Evolutionary conservation across 2,797 vertebrate species (phyloP), one percentile per base, ranked within the genome.

Genomic region (Antennarius maculatus): DNA sequence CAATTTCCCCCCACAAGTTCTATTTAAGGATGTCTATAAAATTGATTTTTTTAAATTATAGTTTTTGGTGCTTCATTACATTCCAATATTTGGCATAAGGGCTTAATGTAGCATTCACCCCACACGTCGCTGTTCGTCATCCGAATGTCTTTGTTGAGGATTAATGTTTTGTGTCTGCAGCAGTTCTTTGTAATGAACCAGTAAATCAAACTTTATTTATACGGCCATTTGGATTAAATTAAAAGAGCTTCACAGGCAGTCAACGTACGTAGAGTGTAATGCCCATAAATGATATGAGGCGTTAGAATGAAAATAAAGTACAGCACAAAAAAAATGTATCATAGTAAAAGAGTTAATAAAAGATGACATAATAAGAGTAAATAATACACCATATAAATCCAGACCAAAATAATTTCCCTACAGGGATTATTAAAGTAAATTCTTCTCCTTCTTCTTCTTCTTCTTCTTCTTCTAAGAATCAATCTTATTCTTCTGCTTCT

Each of bases 81-180:
- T 89, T 91, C 90, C 87, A 82, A 69, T 81, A 85, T 86, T 76
- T 75, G 81, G 75, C 83, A 83, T 67, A 90, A 91, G 90, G 91
- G 91, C 90, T 91, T 90, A 86, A 89, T 76, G 84, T 89, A 90
- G 88, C 86, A 87, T 85, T 64, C 71, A 75, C 60, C 76, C 62
- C 50, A 71, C 69, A 81, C 71, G 39, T 69, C 56, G 80, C 73
- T 15, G 81, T 77, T 81, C 83, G 77, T 79, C 79, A 68, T 68
- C 69, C 61, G 61, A 61, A 71, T 66, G 72, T 85, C 59, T 84
- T 50, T 37, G 66, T 79, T 54, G 37, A 67, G 71, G 73, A 64
- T 75, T 66, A 56, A 65, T 34, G 41, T 77, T 67, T 63, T 0
- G 52, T 70, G 66, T 61, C 69, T 53, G 39, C 74, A 79, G 55